A percentile compares a stretch with the other conserved stretches of the same genome.
Conservation (phyloP, 2,797 vertebrate species). For the Tenualosa ilisha region DNA sequence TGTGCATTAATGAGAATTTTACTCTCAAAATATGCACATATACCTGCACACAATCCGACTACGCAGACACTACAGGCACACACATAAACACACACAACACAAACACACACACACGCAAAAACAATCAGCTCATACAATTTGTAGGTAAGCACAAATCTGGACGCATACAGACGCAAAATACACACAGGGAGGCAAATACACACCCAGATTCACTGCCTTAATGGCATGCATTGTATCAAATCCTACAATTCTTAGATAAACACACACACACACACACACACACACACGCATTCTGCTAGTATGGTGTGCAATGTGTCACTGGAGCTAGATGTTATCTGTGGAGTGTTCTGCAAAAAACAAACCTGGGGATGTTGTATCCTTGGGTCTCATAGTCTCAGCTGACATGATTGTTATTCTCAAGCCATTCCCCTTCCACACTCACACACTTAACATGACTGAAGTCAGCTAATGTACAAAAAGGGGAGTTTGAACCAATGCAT, state of each 20-base stretch:
- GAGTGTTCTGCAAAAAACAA: too few species aligned
- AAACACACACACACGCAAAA: background rate
- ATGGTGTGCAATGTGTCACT: background rate
- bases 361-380: background rate
- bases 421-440: slow-evolving; percentile 39
- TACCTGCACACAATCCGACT: background rate
- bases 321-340: background rate
- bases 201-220: too few species aligned
- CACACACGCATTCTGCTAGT: background rate
- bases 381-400: background rate
- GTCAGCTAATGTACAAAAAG: slow-evolving; percentile 35
- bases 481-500: slow-evolving; percentile 61
- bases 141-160: background rate
- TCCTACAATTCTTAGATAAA: too few species aligned
- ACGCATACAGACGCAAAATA: too few species aligned
- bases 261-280: background rate
- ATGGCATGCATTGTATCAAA: too few species aligned
- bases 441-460: slow-evolving; percentile 50
- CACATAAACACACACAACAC: background rate
- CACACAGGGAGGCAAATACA: too few species aligned
- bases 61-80: background rate
- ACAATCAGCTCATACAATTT: background rate
- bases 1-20: slow-evolving; percentile 34
- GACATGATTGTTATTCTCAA: background rate
- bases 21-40: background rate